Evolutionary conservation across 2,888 invertebrate genomes (phyloP).

Genomic region (Creontiades dilutus): DNA sequence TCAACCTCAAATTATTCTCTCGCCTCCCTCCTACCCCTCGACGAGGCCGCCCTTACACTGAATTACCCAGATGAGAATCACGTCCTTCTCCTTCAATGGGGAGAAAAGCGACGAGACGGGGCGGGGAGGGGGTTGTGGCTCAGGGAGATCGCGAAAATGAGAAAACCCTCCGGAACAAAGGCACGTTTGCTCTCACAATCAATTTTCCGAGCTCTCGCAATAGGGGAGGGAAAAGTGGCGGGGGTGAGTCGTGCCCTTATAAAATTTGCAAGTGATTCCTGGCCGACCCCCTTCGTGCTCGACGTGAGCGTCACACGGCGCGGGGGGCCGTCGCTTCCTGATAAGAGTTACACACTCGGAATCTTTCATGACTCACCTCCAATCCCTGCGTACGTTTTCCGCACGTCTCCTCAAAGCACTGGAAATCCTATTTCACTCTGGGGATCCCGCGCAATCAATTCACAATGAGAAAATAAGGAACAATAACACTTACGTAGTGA

Average conservation of each 20-base stretch:
- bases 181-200: conserved; percentile 70
- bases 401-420: background rate
- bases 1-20: conserved; percentile 65
- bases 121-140: background rate
- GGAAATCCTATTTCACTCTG: conserved; percentile 52
- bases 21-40: background rate
- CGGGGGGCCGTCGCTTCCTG: conserved; percentile 41
- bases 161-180: conserved; percentile 65
- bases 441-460: background rate
- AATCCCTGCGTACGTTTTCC: conserved; percentile 27
- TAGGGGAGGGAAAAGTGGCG: background rate
- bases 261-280: conserved; percentile 62
- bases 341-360: conserved; percentile 58
- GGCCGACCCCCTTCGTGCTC: background rate
- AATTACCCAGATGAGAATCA: conserved; percentile 70
- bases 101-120: too few relatives aligned
- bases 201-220: conserved; percentile 64
- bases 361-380: conserved; percentile 63
- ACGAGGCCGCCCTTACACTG: conserved; percentile 16
- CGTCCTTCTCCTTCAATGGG: conserved; percentile 54
- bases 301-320: conserved; percentile 46
- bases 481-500: too few relatives aligned
- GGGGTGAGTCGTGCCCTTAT: conserved; percentile 57
- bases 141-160: conserved; percentile 62
- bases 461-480: background rate